phyloP scores from a whole-genome alignment of 2,113 vertebrate species.

The Ictidomys tridecemlineatus region DNA sequence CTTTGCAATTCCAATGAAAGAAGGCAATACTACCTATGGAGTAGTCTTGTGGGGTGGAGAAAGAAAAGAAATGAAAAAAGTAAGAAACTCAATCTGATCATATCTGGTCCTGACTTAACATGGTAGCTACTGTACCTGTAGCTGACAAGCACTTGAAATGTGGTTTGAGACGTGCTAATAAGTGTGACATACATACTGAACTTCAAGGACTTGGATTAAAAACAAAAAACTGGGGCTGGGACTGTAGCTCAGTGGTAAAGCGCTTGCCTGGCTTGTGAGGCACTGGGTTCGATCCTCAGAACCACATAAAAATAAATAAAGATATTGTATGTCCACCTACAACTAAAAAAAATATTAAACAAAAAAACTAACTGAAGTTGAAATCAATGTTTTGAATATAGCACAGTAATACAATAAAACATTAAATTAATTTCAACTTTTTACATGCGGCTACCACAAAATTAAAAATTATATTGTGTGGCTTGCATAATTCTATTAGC shows the following conservation, averaged over 20 bases:
- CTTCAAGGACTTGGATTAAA: neutral
- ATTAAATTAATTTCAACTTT: neutral
- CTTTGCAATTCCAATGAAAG: constrained; percentile 41
- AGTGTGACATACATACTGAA: neutral
- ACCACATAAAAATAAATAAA: no score
- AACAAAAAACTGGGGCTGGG: neutral
- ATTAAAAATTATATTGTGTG: neutral
- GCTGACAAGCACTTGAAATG: neutral
- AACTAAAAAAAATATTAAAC: no score
- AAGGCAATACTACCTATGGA: neutral
- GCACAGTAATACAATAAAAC: neutral
- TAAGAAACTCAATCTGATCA: neutral
- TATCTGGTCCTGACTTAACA: neutral
- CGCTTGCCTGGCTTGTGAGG: no score
- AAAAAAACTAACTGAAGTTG: neutral
- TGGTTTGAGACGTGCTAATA: neutral
- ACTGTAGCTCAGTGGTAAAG: no score
- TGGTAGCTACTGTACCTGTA: neutral
- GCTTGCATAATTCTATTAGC: neutral
- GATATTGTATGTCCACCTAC: no score
- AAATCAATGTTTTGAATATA: neutral
- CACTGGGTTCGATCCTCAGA: no score
- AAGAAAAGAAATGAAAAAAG: neutral
- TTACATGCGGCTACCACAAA: neutral
- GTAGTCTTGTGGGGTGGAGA: neutral